Evolutionary conservation across 2,888 invertebrate species (phyloP).

Genomic region (Gonocerus acuteangulatus): DNA sequence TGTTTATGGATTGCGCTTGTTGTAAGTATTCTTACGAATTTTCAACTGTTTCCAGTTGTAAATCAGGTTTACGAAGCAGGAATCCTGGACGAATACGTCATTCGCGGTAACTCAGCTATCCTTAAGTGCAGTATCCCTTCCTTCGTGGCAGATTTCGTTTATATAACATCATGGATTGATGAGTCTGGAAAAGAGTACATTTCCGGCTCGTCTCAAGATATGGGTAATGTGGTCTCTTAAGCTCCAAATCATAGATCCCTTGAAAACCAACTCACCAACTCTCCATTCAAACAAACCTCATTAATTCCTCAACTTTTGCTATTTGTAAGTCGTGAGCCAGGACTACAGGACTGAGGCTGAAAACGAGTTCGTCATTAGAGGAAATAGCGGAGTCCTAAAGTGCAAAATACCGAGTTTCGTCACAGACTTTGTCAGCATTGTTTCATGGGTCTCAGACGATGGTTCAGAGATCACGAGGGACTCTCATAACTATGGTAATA

Average conservation of each 20-base stretch:
- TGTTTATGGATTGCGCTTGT: too few species aligned
- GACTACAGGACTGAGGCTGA: slow-evolving; percentile 83
- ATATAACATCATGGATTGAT: slow-evolving; percentile 57
- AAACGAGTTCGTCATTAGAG: slow-evolving; percentile 80
- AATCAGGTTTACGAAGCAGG: slow-evolving; percentile 65
- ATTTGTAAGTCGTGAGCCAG: slow-evolving; percentile 70
- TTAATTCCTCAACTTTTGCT: not conserved
- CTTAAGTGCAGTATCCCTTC: slow-evolving; percentile 67
- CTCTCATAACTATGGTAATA: slow-evolving; percentile 5
- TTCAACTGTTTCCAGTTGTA: too few species aligned
- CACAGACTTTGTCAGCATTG: slow-evolving; percentile 81
- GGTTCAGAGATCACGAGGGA: slow-evolving; percentile 5
- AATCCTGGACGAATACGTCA: slow-evolving; percentile 65
- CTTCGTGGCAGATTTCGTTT: slow-evolving; percentile 65
- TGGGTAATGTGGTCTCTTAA: too few species aligned
- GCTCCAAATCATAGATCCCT: too few species aligned
- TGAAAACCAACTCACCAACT: too few species aligned
- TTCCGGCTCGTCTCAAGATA: not conserved
- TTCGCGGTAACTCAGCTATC: slow-evolving; percentile 63
- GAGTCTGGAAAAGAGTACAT: slow-evolving; percentile 46
- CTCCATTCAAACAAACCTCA: too few species aligned
- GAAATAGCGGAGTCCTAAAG: slow-evolving; percentile 78
- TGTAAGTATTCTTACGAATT: too few species aligned
- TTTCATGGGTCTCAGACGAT: slow-evolving; percentile 56
- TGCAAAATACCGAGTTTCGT: slow-evolving; percentile 86